A percentile compares a stretch with the other conserved stretches of the same genome.
These are phyloP conservation scores for Drosophila anceps DNA, from an alignment of 2,888 invertebrate genomes.

Conservation along the genomic window DNA sequence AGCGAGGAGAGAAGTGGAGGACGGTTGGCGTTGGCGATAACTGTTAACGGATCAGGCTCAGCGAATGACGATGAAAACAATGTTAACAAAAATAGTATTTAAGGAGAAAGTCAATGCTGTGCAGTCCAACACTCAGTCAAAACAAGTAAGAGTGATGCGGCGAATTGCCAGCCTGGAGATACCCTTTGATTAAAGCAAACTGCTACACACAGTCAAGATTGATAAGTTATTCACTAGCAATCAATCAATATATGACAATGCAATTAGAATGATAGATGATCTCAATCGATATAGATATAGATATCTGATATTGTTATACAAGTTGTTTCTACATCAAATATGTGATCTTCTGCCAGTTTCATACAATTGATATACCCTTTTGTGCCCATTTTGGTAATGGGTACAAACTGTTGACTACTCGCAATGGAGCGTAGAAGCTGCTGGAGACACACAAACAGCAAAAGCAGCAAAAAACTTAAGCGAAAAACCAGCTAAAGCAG, in stretches of 20 bases:
- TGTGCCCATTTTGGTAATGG: background rate
- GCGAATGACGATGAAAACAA: constrained; percentile 59
- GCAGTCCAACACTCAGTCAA: constrained; percentile 68
- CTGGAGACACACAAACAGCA: constrained; percentile 5
- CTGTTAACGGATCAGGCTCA: constrained; percentile 41
- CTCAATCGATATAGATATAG: background rate
- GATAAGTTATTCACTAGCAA: background rate
- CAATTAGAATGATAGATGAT: background rate
- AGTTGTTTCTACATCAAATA: too few species aligned
- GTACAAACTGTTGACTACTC: constrained; percentile 32
- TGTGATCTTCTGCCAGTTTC: background rate
- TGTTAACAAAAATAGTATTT: constrained; percentile 77
- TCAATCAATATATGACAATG: background rate
- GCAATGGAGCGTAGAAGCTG: constrained; percentile 37
- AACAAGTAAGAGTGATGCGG: constrained; percentile 15
- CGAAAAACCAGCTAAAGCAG: constrained; percentile 51
- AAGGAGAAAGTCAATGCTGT: constrained; percentile 78
- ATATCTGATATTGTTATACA: too few species aligned
- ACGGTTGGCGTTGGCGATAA: constrained; percentile 13
- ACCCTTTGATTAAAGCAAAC: background rate
- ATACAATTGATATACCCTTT: background rate
- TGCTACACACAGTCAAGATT: background rate
- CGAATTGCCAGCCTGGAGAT: background rate
- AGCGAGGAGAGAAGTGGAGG: constrained; percentile 5
- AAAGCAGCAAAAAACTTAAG: background rate